Conservation (phyloP, 2,888 invertebrate species). For the Hoplodrina ambigua region DNA sequence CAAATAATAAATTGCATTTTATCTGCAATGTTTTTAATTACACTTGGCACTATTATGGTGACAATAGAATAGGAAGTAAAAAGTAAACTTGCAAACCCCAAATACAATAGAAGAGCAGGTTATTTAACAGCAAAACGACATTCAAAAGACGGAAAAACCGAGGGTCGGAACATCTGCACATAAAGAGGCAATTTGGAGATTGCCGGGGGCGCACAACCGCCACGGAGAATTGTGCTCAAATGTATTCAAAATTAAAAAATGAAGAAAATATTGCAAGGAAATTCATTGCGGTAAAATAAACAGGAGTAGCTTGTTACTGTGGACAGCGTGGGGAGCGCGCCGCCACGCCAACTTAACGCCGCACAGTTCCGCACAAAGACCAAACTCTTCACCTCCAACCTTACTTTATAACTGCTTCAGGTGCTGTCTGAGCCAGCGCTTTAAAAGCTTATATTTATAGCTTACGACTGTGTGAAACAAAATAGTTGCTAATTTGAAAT, state of each 20-base stretch:
- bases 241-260: slow-evolving; percentile 90
- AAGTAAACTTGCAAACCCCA: slow-evolving; percentile 82
- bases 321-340: slow-evolving; percentile 65
- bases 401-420: slow-evolving; percentile 31
- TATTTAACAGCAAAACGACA: slow-evolving; percentile 90
- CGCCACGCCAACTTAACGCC: slow-evolving; percentile 52
- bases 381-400: slow-evolving; percentile 46
- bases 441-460: not conserved
- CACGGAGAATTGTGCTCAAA: slow-evolving; percentile 88
- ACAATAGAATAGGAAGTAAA: slow-evolving; percentile 62
- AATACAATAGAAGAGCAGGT: slow-evolving; percentile 88
- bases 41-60: slow-evolving; percentile 25
- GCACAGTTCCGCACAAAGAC: slow-evolving; percentile 37
- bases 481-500: slow-evolving; percentile 54
- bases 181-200: slow-evolving; percentile 91
- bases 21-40: slow-evolving; percentile 30
- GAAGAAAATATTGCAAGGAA: slow-evolving; percentile 87
- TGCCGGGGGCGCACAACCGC: slow-evolving; percentile 89
- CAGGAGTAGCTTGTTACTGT: slow-evolving; percentile 85
- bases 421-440: slow-evolving; percentile 14
- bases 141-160: slow-evolving; percentile 90
- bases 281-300: slow-evolving; percentile 90
- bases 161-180: slow-evolving; percentile 90
- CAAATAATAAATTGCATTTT: not conserved
- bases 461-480: slow-evolving; percentile 18